phyloP scores from a whole-genome alignment of 2,888 invertebrate genomes.

The Sussaba pulchella region DNA sequence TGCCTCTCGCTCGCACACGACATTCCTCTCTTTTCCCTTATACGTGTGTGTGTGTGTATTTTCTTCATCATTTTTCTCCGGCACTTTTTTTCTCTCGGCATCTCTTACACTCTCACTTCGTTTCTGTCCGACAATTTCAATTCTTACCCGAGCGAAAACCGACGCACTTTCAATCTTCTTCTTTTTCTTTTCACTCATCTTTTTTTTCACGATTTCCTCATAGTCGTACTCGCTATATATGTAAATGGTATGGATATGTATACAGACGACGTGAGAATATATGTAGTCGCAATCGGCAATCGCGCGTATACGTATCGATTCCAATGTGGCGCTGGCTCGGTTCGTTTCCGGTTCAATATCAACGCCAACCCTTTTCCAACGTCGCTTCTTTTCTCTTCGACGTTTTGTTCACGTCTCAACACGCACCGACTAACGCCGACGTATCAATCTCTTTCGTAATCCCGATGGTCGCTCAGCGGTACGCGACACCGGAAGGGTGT shows the following conservation, averaged over 20 bases:
- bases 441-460: constrained; percentile 63
- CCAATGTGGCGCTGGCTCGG: constrained; percentile 58
- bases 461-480: constrained; percentile 5
- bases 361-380: constrained; percentile 41
- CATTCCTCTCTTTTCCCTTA: background rate
- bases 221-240: too few species aligned
- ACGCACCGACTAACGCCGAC: constrained; percentile 53
- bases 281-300: constrained; percentile 11
- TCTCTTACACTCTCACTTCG: constrained; percentile 31
- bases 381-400: constrained; percentile 31
- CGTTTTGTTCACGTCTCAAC: constrained; percentile 47
- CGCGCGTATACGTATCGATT: constrained; percentile 71
- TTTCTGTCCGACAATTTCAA: constrained; percentile 63
- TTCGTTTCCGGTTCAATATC: constrained; percentile 69
- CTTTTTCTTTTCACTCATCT: background rate
- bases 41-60: constrained; percentile 6
- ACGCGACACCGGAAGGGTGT: constrained; percentile 21
- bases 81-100: constrained; percentile 21
- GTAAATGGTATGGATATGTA: too few species aligned
- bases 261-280: background rate
- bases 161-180: constrained; percentile 71
- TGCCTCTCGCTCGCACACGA: background rate
- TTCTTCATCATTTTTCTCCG: background rate
- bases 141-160: constrained; percentile 67
- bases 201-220: constrained; percentile 19